Base-by-base conservation (phyloP, 2,888 invertebrate genomes). In the Xanthia togata region DNA sequence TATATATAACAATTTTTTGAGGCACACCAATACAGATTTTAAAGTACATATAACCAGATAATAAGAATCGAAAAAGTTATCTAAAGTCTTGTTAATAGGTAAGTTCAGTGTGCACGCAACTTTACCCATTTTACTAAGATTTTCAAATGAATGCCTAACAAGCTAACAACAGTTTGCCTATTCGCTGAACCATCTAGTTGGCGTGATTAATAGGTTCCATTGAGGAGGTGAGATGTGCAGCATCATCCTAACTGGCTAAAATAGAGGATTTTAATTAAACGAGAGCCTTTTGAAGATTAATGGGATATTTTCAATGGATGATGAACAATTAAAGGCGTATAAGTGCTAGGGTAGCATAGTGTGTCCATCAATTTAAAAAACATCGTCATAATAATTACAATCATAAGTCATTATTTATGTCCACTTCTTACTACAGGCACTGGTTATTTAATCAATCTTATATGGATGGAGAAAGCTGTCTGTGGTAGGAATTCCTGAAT, bases 171-270 rank as follows among this genome's bases (percentile, higher is more conserved):
- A 63, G 77, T 72, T 64, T 65, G 78, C 76, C 72, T 81, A 79
- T 78, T 20, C 57, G 79, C 50, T 72, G 80, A 81, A 76, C 70
- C 64, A 73, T 72, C 65, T 78, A 79, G 69, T 75, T 73, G 69
- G 31, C 69, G 87, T 90, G 90, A 91, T 90, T 90, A 90, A 91
- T 91, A 84, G 83, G 76, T 72, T 67, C 69, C 76, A 84, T 81
- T 73, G 47, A 72, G 57, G 78, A 85, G 64, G 50, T 74, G 26
- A 85, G 62, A 68, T 70, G 26, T 65, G 85, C 86, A 41, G 23
- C 70, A 79, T 89, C 90, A 90, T 63, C 41, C 68, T 14, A 70
- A 60, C 63, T 65, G 57, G 31, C 26, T 23, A 53, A 12, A 72
- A 76, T 26, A 63, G n/a, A 31, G 14, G 70, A 50, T 31, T 83